A percentile compares a stretch with the other conserved stretches of the same genome.
phyloP scores from a whole-genome alignment of 2,888 invertebrate genomes.

The Anodontia alba region DNA sequence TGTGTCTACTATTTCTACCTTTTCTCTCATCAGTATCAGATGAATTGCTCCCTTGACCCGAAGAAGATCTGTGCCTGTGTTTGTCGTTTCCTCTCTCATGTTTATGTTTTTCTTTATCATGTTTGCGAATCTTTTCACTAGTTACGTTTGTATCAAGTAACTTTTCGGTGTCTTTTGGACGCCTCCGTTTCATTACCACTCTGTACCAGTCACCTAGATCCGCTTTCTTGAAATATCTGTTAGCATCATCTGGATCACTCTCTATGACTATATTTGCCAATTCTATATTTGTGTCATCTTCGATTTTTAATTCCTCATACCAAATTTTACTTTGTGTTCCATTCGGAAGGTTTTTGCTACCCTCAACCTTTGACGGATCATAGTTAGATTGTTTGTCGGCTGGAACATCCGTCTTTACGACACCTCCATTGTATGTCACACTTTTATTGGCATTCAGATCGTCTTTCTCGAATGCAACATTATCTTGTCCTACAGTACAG shows the following conservation, averaged over 20 bases:
- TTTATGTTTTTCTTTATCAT: background rate
- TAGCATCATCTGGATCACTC: conserved; percentile 50
- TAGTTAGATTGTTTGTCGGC: background rate
- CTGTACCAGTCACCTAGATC: conserved; percentile 60
- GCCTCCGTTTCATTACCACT: conserved; percentile 54
- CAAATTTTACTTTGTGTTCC: background rate
- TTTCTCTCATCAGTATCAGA: background rate
- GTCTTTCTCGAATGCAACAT: background rate
- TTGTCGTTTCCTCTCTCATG: background rate
- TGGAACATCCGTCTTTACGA: background rate
- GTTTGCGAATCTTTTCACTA: background rate
- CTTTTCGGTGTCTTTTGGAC: conserved; percentile 37
- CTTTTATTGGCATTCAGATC: background rate
- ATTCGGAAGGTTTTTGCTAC: background rate
- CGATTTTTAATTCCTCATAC: background rate
- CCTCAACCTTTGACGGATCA: background rate
- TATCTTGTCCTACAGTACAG: background rate
- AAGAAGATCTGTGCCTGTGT: background rate
- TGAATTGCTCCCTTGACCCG: background rate
- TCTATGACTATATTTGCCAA: conserved; percentile 51
- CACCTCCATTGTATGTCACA: background rate
- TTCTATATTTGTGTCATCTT: conserved; percentile 33
- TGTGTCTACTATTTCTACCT: background rate
- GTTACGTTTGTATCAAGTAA: background rate
- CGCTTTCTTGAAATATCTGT: conserved; percentile 54